phyloP scores from a whole-genome alignment of 2,113 vertebrate genomes.

The Corythornis vintsioides region DNA sequence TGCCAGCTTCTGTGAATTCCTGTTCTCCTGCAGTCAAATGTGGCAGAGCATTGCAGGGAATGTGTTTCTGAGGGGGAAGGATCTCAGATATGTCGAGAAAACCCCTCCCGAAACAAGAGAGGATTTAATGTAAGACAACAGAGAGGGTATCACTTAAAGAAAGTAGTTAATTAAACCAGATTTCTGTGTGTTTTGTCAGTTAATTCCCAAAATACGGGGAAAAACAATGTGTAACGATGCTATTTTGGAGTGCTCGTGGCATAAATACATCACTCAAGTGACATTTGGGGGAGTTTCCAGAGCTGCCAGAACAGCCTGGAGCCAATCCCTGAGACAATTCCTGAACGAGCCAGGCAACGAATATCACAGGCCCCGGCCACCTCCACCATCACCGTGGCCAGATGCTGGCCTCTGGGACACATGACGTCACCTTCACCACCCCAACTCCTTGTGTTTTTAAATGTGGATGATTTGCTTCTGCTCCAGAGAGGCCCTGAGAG shows the following conservation, averaged over 20 bases:
- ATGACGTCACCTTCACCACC: background rate
- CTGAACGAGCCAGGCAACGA: accelerated
- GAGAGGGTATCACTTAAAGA: background rate
- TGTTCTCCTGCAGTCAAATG: background rate
- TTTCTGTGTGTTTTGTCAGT: background rate
- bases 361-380: accelerated
- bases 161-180: background rate
- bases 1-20: accelerated
- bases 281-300: background rate
- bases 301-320: background rate
- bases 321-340: background rate
- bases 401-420: accelerated
- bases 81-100: background rate
- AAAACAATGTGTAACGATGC: background rate
- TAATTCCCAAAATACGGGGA: background rate
- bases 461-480: background rate
- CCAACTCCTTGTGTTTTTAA: background rate
- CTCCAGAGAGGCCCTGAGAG: no score
- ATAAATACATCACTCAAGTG: background rate
- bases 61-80: background rate
- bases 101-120: background rate
- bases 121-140: background rate
- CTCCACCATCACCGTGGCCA: background rate
- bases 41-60: background rate
- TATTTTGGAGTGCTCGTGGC: background rate